A percentile compares a stretch with the other conserved stretches of the same genome.
These are phyloP conservation scores for Melipona beecheii DNA, from an alignment of 2,888 invertebrate genomes.

Conservation along the genomic window DNA sequence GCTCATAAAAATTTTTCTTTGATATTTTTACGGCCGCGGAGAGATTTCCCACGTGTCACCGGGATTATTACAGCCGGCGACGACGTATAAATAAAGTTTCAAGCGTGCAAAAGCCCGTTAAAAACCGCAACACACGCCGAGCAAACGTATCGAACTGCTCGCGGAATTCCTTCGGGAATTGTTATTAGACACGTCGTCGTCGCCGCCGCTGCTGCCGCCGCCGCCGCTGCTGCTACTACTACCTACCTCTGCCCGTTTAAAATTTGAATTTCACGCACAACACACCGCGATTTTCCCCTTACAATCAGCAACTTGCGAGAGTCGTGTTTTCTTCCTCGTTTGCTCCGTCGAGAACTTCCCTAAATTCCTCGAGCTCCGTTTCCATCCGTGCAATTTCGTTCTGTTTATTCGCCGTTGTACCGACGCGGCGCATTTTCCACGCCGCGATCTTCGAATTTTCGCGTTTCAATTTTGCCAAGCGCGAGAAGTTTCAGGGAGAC, in stretches of 20 bases:
- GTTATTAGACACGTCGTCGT: constrained; percentile 19
- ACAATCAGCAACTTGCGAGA: no score
- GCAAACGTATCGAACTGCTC: constrained; percentile 22
- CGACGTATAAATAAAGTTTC: constrained; percentile 59
- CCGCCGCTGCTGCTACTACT: not conserved
- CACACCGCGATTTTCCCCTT: not conserved
- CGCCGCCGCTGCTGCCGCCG: no score
- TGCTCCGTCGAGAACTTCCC: no score
- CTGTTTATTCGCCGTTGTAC: no score
- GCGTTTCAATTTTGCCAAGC: no score
- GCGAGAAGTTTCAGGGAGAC: no score
- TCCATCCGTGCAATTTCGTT: not conserved
- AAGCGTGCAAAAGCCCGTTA: constrained; percentile 36
- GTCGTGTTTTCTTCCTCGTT: not conserved
- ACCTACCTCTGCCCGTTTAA: not conserved
- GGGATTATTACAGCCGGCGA: constrained; percentile 49
- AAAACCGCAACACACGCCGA: constrained; percentile 9
- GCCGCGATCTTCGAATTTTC: no score
- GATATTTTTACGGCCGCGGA: constrained; percentile 48
- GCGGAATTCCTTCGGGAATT: constrained; percentile 19
- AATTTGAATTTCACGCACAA: constrained; percentile 28
- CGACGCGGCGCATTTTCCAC: no score
- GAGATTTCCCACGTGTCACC: constrained; percentile 61
- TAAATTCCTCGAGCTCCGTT: not conserved
- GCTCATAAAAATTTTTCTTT: constrained; percentile 49